Evolutionary conservation across 35 echinoderm and acorn worm species (phyloP).

Genomic region (Ptychodera flava): DNA sequence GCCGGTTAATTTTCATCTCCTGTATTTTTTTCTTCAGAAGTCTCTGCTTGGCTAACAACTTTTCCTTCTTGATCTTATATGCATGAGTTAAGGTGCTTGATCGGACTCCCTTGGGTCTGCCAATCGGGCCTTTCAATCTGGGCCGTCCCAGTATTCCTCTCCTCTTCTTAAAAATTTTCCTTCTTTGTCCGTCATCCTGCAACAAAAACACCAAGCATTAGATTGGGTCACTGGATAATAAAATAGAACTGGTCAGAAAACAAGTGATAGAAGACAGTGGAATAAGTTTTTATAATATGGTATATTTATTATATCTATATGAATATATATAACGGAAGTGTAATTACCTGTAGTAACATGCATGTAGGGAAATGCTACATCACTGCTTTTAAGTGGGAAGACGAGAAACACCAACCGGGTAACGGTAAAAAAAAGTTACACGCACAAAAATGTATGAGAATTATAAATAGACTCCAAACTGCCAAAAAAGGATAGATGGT

Average conservation of each 20-base stretch:
- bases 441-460: not conserved
- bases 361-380: not conserved
- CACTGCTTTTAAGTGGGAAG: not conserved
- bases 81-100: not conserved
- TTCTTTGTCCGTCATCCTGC: not conserved
- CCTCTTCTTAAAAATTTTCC: not conserved
- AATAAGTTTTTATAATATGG: too few relatives aligned
- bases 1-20: not conserved
- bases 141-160: not conserved
- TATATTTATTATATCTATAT: too few relatives aligned
- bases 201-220: not conserved
- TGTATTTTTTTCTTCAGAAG: not conserved
- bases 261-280: too few relatives aligned
- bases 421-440: not conserved
- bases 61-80: not conserved
- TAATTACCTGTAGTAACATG: not conserved
- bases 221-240: too few relatives aligned
- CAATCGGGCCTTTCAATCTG: not conserved
- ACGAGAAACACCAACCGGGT: not conserved
- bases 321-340: not conserved
- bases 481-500: too few relatives aligned
- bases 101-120: not conserved
- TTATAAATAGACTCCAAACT: not conserved
- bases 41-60: not conserved
- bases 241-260: too few relatives aligned